Conservation (phyloP, 2,113 vertebrate genomes). For the Gobius niger region DNA sequence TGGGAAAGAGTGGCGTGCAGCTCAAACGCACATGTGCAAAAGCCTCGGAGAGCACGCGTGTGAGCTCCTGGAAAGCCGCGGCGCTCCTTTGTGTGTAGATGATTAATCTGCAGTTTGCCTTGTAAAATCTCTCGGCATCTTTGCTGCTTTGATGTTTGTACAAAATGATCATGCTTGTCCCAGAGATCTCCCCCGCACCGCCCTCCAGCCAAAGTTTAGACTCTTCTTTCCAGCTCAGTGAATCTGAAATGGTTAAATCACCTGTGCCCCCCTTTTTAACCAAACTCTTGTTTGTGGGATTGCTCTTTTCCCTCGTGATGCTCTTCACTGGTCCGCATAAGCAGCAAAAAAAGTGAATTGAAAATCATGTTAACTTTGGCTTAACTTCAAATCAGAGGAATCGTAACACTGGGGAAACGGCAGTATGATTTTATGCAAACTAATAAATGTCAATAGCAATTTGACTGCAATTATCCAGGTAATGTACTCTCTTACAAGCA, state of each 20-base stretch:
- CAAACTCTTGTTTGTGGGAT: slow-evolving; percentile 23
- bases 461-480: too few relatives aligned
- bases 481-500: too few relatives aligned
- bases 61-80: slow-evolving; percentile 14
- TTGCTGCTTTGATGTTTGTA: slow-evolving; percentile 13
- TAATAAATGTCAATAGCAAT: too few relatives aligned
- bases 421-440: too few relatives aligned
- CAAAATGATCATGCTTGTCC: slow-evolving; percentile 20
- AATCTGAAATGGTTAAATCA: slow-evolving; percentile 40
- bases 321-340: neutral
- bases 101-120: slow-evolving; percentile 10
- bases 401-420: too few relatives aligned
- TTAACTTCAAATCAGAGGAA: too few relatives aligned
- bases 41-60: slow-evolving; percentile 9
- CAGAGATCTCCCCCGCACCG: slow-evolving; percentile 11
- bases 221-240: slow-evolving; percentile 54
- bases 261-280: slow-evolving; percentile 45
- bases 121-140: neutral
- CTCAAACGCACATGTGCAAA: slow-evolving; percentile 27
- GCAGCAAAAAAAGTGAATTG: neutral
- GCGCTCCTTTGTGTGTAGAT: slow-evolving; percentile 3
- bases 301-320: neutral
- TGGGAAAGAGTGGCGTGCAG: slow-evolving; percentile 4
- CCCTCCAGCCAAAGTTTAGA: slow-evolving; percentile 41
- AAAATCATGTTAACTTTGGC: neutral